Conservation (phyloP, 2,797 vertebrate genomes). For the Steatocranus sp. region DNA sequence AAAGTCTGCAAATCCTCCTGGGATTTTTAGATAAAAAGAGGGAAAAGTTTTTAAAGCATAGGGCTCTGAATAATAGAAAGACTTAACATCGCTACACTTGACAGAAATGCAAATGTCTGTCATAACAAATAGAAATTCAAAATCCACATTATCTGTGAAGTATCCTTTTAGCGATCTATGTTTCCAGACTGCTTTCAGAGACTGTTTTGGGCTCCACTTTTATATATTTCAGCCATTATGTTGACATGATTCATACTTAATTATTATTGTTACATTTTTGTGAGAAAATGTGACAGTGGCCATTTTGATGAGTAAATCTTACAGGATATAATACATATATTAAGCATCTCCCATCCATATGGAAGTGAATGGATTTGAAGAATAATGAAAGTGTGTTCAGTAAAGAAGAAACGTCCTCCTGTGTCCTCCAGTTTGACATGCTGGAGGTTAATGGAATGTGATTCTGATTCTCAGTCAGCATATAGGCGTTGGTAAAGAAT, state of each 20-base stretch:
- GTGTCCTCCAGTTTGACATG: neutral
- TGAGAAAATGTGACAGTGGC: neutral
- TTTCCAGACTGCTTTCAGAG: neutral
- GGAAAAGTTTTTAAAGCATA: neutral
- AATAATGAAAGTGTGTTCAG: neutral
- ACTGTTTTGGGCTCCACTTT: neutral
- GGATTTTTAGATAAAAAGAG: neutral
- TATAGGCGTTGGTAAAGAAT: constrained; percentile 16
- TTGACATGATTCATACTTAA: neutral
- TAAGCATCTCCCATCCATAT: accelerated
- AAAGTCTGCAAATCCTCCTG: constrained; percentile 1
- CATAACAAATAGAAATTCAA: neutral
- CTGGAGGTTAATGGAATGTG: constrained; percentile 35
- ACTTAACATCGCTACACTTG: neutral
- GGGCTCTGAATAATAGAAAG: neutral
- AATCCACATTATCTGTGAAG: neutral
- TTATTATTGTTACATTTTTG: neutral
- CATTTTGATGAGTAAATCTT: neutral
- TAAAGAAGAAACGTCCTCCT: neutral
- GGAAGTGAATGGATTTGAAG: neutral
- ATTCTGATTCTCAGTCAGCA: constrained; percentile 43
- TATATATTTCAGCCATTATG: neutral
- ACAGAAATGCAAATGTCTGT: neutral
- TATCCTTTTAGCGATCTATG: neutral
- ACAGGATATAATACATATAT: neutral